Evolutionary conservation across 2,888 invertebrate genomes (phyloP).

Genomic region (Agriopis leucophaearia): DNA sequence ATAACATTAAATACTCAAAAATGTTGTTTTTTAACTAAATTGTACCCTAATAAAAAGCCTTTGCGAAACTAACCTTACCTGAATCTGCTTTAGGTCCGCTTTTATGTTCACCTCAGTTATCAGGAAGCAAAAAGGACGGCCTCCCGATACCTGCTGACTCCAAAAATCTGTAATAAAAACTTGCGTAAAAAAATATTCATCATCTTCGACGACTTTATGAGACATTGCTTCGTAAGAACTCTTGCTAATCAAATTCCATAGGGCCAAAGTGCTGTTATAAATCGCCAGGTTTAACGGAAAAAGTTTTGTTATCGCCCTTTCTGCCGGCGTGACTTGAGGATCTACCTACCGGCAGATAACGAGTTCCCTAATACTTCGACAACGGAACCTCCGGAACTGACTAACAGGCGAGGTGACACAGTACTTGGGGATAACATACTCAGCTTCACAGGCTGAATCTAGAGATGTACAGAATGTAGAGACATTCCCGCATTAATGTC

Average conservation of each 20-base stretch:
- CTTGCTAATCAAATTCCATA: slow-evolving; percentile 45
- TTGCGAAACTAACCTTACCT: not conserved
- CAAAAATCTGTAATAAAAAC: slow-evolving; percentile 27
- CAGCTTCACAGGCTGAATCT: not conserved
- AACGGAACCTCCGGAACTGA: slow-evolving; percentile 48
- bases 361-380: slow-evolving; percentile 60
- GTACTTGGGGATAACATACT: slow-evolving; percentile 6
- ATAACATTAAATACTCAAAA: too few relatives aligned
- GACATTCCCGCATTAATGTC: too few relatives aligned
- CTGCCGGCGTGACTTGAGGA: slow-evolving; percentile 36
- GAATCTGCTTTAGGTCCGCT: not conserved
- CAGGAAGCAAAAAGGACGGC: slow-evolving; percentile 13
- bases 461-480: too few relatives aligned
- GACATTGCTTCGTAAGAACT: slow-evolving; percentile 31
- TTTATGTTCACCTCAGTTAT: slow-evolving; percentile 5
- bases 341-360: slow-evolving; percentile 55
- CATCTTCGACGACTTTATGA: slow-evolving; percentile 35
- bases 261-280: slow-evolving; percentile 56
- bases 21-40: too few relatives aligned
- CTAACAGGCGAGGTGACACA: slow-evolving; percentile 27
- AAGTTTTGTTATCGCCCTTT: slow-evolving; percentile 60
- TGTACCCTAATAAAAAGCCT: too few relatives aligned
- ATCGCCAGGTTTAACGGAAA: slow-evolving; percentile 63
- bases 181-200: slow-evolving; percentile 33
- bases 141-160: slow-evolving; percentile 13